Base-by-base conservation (phyloP, 2,888 invertebrate species). In the Agonopterix heracliana region DNA sequence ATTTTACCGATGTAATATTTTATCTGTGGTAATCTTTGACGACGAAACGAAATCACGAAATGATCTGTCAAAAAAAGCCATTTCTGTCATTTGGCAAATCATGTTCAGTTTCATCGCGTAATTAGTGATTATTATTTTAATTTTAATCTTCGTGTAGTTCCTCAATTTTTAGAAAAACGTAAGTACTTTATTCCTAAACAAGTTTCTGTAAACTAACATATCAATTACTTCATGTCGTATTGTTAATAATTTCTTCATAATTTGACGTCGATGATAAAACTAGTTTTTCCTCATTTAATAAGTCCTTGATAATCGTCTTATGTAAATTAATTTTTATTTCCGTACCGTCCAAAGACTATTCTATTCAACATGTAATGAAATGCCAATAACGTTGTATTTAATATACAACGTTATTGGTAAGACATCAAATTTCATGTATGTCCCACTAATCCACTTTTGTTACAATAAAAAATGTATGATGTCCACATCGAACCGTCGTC, bases 31-130 rank as follows among this genome's bases (percentile, higher is more conserved):
- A 10, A 38, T 11, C 38, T 38, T 38, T 38, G 38, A n/a, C 11
- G n/a, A 26, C 26, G 14, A 14, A 14, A 26, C 26, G 26, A 26
- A 26, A 26, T 2, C 1, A 26, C 26, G 26, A 26, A 26, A 26
- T 2, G 3, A 26, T 17, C 17, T 26, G 26, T 26, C 26, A 26
- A 26, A 26, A 17, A 26, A 26, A 26, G 7, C 38, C 62, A 66
- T 54, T 52, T 52, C 61, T 68, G 65, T 68, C 71, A 68, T 74
- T 73, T 67, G 63, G 74, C 72, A 81, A 73, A 74, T 74, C 75
- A 72, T 68, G 74, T 74, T 71, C 57, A 63, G 55, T 63, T 66
- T 55, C 67, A 54, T 62, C 56, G 63, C 56, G 58, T 65, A 66
- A 65, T 64, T 59, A 57, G 63, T 61, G 63, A 63, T 26, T 26